phyloP scores from a whole-genome alignment of 1,140 invertebrate species.

The Lordiphosa clarofinis region DNA sequence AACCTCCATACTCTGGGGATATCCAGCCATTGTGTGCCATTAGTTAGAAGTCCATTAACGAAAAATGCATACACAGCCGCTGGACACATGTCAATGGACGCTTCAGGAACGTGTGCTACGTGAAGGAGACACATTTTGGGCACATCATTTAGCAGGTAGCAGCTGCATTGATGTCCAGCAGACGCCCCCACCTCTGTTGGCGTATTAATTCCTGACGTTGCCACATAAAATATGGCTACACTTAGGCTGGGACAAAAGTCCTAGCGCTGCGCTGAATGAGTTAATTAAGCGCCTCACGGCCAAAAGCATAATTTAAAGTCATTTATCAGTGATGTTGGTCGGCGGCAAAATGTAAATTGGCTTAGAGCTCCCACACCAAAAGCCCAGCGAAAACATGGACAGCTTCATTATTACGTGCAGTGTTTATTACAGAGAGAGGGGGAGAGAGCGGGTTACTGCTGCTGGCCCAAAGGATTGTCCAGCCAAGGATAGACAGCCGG shows the following conservation, averaged over 20 bases:
- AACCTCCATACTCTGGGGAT: conserved; percentile 13
- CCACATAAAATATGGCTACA: conserved; percentile 67
- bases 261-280: conserved; percentile 49
- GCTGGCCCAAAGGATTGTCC: conserved; percentile 76
- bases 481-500: conserved; percentile 80
- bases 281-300: conserved; percentile 68
- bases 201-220: conserved; percentile 53
- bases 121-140: too few relatives aligned
- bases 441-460: conserved; percentile 21
- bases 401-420: conserved; percentile 26
- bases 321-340: conserved; percentile 55
- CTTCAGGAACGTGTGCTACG: conserved; percentile 7
- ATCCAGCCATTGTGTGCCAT: conserved; percentile 54
- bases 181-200: conserved; percentile 13
- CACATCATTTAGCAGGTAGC: conserved; percentile 61
- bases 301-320: conserved; percentile 59
- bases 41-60: conserved; percentile 60
- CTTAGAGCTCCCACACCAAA: neutral
- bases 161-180: conserved; percentile 57
- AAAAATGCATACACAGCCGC: conserved; percentile 48
- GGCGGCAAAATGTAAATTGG: neutral
- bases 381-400: conserved; percentile 23
- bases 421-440: conserved; percentile 19
- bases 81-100: conserved; percentile 18
- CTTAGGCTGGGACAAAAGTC: conserved; percentile 18